phyloP scores from a whole-genome alignment of 2,113 vertebrate genomes.

The Monopterus albus region DNA sequence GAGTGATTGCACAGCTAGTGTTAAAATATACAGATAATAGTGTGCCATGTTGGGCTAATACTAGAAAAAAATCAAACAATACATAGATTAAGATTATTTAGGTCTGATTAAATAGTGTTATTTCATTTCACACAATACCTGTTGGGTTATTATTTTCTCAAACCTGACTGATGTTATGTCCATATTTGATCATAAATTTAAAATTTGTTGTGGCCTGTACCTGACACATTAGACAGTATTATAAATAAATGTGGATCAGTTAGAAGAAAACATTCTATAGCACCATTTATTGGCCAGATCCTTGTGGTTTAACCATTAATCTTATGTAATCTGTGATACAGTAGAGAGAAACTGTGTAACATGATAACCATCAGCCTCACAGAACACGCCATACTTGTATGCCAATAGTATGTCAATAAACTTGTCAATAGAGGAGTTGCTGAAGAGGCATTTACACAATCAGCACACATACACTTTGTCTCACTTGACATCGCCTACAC shows the following conservation, averaged over 20 bases:
- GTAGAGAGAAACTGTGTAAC: conserved; percentile 10
- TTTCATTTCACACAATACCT: no score
- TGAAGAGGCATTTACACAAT: conserved; percentile 54
- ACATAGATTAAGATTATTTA: not conserved
- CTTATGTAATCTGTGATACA: not conserved
- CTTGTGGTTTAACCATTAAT: not conserved
- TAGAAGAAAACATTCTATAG: not conserved
- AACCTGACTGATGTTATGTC: not conserved
- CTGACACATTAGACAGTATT: not conserved
- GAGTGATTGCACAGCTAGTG: no score
- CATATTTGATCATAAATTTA: not conserved
- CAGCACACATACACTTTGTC: conserved; percentile 60
- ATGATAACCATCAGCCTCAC: conserved; percentile 55
- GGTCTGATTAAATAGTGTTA: not conserved
- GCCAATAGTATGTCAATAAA: no score
- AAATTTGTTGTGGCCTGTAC: not conserved
- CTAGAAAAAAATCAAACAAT: conserved; percentile 1
- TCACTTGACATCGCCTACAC: conserved; percentile 20
- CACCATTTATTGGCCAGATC: no score
- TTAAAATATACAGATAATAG: no score
- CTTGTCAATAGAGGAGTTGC: conserved; percentile 58
- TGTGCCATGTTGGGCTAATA: no score
- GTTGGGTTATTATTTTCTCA: not conserved
- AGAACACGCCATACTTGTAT: conserved; percentile 58
- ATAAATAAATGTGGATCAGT: not conserved